Evolutionary conservation across 2,113 vertebrate species (phyloP), one percentile per base, ranked within the genome.

Genomic region (Falcunculus frontatus): DNA sequence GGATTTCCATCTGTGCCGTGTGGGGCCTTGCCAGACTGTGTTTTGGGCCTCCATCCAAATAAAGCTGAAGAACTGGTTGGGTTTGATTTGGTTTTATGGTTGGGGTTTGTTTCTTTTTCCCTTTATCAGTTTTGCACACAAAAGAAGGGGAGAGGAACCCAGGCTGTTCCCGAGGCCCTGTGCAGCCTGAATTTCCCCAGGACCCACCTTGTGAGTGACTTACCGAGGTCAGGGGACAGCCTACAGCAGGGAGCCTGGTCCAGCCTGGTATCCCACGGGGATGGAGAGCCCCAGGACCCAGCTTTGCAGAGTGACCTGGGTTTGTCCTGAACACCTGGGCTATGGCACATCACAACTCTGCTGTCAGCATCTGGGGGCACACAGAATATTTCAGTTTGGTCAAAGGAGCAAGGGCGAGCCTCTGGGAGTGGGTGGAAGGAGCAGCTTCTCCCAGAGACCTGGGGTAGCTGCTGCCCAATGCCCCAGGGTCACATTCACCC

Each of bases 1-100:
- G 97, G 97, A 47, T 86, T 94, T 27, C 98, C 97, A 98, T 98
- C 98, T 98, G 97, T 3, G 84, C 59, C 5, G 42, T 11, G 63
- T 1, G 6, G 42, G 87, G 65, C 73, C 56, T 74, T 16, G 86
- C 95, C 98, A 98, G 97, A 78, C 89, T 82, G 92, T 63, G 87
- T 23, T 92, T 95, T 64, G 83, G 97, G 97, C 95, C 91, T 78
- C 77, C 2, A 0, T 96, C 98, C 98, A 98, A 97, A 46, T 23
- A 33, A 95, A 91, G 92, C 82, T 93, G 84, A 81, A 42, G 75
- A 86, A 67, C 74, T 9, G 49, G 59, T 73, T 90, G 35, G 67
- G 81, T 44, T 63, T 29, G 84, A 46, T 93, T 95, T 87, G 90
- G 42, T 42, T 78, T 53, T 11, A 11, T n/a, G 55, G 55, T 39